A percentile compares a stretch with the other conserved stretches of the same genome.
Conservation (phyloP, 2,888 invertebrate species). For the Ganaspis brasiliensis region DNA sequence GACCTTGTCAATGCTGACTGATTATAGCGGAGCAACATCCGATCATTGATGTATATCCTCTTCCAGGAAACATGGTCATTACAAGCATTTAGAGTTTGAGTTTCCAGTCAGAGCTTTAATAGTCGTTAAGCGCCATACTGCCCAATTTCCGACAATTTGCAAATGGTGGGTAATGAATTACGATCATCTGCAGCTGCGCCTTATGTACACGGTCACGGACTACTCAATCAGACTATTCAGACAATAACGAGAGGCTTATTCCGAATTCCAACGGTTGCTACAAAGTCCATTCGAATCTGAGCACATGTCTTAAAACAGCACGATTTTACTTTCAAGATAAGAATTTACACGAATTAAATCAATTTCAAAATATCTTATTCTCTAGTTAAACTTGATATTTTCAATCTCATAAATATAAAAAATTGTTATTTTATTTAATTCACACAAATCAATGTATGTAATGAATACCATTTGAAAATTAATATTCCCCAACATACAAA, state of each 20-base stretch:
- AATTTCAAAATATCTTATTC: too few species aligned
- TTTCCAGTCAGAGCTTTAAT: constrained; percentile 4
- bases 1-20: constrained; percentile 5
- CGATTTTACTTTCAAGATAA: neutral
- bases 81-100: constrained; percentile 27
- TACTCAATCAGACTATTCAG: constrained; percentile 20
- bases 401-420: too few species aligned
- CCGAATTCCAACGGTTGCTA: constrained; percentile 13
- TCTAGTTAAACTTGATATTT: too few species aligned
- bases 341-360: too few species aligned
- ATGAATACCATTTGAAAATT: too few species aligned
- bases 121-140: constrained; percentile 24
- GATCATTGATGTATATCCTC: constrained; percentile 12
- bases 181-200: constrained; percentile 36
- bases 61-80: constrained; percentile 25
- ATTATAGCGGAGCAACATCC: constrained; percentile 7
- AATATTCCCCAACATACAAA: too few species aligned
- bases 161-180: constrained; percentile 43
- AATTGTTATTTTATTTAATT: too few species aligned
- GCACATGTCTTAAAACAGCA: neutral
- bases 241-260: constrained; percentile 25
- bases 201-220: constrained; percentile 36
- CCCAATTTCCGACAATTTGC: constrained; percentile 43
- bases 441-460: too few species aligned
- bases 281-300: constrained; percentile 16